Evolutionary conservation across 2,888 invertebrate species (phyloP).

Genomic region (Chorisops tibialis): DNA sequence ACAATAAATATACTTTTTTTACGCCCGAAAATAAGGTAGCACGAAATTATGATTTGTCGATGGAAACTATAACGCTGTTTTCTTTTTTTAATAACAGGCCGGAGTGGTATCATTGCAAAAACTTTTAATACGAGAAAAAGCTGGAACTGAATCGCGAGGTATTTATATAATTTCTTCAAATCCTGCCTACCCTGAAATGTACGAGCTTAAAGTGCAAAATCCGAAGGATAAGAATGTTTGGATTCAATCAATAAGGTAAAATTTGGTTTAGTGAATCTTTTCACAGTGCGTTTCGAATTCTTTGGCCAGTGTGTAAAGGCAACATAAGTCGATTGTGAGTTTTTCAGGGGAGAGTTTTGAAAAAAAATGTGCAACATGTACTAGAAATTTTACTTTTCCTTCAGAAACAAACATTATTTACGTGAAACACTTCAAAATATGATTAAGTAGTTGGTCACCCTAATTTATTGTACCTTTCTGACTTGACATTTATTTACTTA

Average conservation of each 20-base stretch:
- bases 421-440: no score
- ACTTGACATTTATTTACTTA: no score
- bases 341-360: no score
- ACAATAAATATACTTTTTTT: constrained; percentile 83
- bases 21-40: constrained; percentile 88
- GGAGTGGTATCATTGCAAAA: constrained; percentile 91
- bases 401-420: no score
- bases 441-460: no score
- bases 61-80: neutral
- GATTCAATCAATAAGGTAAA: constrained; percentile 79
- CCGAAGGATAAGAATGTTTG: constrained; percentile 87
- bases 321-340: no score
- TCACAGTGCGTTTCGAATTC: no score
- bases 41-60: neutral
- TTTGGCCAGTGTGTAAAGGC: no score
- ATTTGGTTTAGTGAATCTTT: neutral
- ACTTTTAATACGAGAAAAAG: constrained; percentile 88
- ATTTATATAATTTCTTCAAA: constrained; percentile 92
- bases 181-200: constrained; percentile 92
- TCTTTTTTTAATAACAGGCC: constrained; percentile 58
- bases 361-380: no score
- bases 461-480: no score
- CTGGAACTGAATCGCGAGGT: constrained; percentile 82
- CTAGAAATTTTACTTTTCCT: no score
- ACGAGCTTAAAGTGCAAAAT: constrained; percentile 82